These are phyloP conservation scores for Drosophila subpulchrella DNA, from an alignment of 1,140 invertebrate species.

Conservation along the genomic window DNA sequence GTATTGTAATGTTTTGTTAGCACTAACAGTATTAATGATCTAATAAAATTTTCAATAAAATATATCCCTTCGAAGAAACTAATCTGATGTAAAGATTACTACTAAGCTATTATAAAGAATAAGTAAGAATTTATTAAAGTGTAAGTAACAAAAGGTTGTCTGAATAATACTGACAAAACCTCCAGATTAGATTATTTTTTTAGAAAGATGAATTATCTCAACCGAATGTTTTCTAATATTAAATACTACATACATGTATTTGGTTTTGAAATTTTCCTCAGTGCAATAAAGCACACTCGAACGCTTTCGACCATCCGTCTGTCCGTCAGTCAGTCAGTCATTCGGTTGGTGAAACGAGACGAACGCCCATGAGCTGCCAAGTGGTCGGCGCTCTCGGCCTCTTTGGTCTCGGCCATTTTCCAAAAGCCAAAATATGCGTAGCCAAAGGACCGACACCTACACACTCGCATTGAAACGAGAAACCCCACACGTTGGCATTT, in stretches of 20 bases:
- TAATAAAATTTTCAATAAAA: too few relatives aligned
- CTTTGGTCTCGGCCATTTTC: constrained; percentile 48
- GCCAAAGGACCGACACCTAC: constrained; percentile 19
- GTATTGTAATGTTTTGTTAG: too few relatives aligned
- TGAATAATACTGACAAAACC: too few relatives aligned
- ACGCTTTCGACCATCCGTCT: constrained; percentile 9
- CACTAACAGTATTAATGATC: too few relatives aligned
- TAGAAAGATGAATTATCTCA: too few relatives aligned
- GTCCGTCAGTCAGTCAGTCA: constrained; percentile 12
- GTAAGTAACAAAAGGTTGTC: too few relatives aligned
- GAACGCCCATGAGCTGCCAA: constrained; percentile 42
- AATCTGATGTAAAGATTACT: too few relatives aligned
- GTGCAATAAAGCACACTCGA: constrained; percentile 9
- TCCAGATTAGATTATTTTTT: too few relatives aligned
- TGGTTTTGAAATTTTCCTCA: neutral
- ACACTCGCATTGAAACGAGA: constrained; percentile 10
- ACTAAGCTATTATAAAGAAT: too few relatives aligned
- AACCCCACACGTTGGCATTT: constrained; percentile 6
- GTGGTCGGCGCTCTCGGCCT: constrained; percentile 38
- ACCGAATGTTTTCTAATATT: neutral
- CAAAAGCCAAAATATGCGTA: constrained; percentile 44
- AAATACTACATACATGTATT: neutral
- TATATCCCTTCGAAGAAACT: too few relatives aligned
- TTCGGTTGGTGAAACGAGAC: constrained; percentile 21
- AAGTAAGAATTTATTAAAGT: too few relatives aligned